Evolutionary conservation across 2,113 vertebrate genomes (phyloP), one percentile per base, ranked within the genome.

Genomic region (Bambusicola thoracicus): DNA sequence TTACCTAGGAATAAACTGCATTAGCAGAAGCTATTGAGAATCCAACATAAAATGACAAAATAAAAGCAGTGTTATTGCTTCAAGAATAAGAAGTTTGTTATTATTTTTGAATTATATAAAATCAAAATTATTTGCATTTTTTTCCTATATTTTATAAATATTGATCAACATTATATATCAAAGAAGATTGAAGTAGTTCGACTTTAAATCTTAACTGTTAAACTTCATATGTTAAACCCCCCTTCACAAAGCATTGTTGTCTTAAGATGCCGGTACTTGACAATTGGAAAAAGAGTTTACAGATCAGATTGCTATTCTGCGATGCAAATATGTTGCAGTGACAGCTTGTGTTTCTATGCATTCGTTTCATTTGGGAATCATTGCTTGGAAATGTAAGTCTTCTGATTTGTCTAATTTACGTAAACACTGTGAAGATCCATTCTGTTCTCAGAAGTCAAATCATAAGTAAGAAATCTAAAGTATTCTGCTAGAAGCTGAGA

Each of bases 401-500:
- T 13, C 51, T 85, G 70, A 84, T 93, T 97, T 94, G 15, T 89
- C 38, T 95, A 94, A 97, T 95, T 65, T 93, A 92, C 4, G 2
- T 78, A 97, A 97, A 97, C 92, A 90, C 76, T 92, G 88, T 85
- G 36, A 89, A 78, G 58, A 69, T 63, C 40, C 29, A 69, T 91
- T 92, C 66, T 95, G 43, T 85, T 87, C 69, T 92, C 48, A 78
- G 79, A 96, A 95, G 41, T 67, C 70, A 89, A 90, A 24, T 93
- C 74, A 78, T 68, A 82, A 81, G 32, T 13, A 90, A 92, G 19
- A 78, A 80, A 63, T 41, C 18, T 55, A 44, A 34, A 8, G 18
- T 74, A 63, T 38, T n/a, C 29, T 88, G 3, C 17, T 81, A 55
- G 4, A 4, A 85, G 7, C n/a, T 53, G 58, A 92, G 81, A 89